phyloP scores from a whole-genome alignment of 2,888 invertebrate species.

The Pachycephus smyrnensis region DNA sequence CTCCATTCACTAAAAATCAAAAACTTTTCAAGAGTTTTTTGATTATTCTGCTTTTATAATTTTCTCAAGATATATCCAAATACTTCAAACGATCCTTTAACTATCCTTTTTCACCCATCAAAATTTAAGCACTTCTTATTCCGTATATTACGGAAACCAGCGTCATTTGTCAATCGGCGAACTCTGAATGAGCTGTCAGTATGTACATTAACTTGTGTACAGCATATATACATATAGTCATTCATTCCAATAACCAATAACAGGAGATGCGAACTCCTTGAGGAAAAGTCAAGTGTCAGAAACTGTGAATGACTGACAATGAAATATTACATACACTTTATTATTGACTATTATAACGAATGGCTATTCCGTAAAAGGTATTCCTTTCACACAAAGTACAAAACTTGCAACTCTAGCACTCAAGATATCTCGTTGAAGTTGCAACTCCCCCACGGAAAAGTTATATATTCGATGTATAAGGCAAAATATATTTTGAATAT shows the following conservation, averaged over 20 bases:
- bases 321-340: not conserved
- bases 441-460: too few species aligned
- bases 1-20: not conserved
- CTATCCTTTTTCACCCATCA: too few species aligned
- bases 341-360: not conserved
- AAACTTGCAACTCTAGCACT: not conserved
- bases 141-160: not conserved
- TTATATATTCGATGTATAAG: too few species aligned
- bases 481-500: too few species aligned
- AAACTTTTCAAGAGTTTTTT: not conserved
- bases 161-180: not conserved
- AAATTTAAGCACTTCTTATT: not conserved
- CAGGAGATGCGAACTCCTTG: not conserved
- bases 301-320: not conserved
- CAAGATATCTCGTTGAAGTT: not conserved
- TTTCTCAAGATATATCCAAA: not conserved
- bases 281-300: not conserved
- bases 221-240: not conserved
- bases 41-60: not conserved
- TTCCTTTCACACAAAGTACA: not conserved
- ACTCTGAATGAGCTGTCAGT: not conserved
- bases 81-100: not conserved
- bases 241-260: not conserved
- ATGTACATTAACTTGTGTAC: not conserved
- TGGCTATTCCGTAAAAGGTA: not conserved